phyloP scores from a whole-genome alignment of 1,140 invertebrate species.

The Andrena cerasifolii region DNA sequence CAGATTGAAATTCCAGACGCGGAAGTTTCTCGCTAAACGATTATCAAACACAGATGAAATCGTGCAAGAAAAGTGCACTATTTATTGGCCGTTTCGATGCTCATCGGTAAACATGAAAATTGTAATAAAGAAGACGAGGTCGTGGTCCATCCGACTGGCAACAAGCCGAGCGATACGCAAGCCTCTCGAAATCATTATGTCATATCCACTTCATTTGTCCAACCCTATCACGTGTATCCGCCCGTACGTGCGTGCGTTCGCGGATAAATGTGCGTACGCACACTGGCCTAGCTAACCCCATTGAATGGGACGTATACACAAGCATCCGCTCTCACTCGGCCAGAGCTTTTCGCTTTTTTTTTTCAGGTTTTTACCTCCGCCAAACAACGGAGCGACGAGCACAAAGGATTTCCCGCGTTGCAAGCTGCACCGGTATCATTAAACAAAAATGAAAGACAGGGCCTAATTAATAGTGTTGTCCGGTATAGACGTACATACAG shows the following conservation, averaged over 20 bases:
- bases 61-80: too few species aligned
- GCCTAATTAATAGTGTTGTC: constrained; percentile 53
- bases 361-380: constrained; percentile 36
- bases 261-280: constrained; percentile 17
- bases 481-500: neutral
- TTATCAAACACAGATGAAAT: too few species aligned
- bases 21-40: too few species aligned
- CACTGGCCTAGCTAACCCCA: constrained; percentile 52
- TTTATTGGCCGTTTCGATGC: too few species aligned
- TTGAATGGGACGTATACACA: constrained; percentile 50
- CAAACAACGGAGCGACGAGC: constrained; percentile 37
- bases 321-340: constrained; percentile 45
- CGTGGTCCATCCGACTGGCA: constrained; percentile 44
- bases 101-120: constrained; percentile 53
- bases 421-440: constrained; percentile 38
- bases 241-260: constrained; percentile 13
- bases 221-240: constrained; percentile 56
- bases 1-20: too few species aligned
- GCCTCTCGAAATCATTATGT: constrained; percentile 69
- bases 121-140: constrained; percentile 54
- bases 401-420: constrained; percentile 48
- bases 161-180: constrained; percentile 49
- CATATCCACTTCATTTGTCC: constrained; percentile 70
- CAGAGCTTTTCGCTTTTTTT: constrained; percentile 42
- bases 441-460: constrained; percentile 42